Evolutionary conservation across 2,113 vertebrate genomes (phyloP), one percentile per base, ranked within the genome.

Genomic region (Nematolebias whitei): DNA sequence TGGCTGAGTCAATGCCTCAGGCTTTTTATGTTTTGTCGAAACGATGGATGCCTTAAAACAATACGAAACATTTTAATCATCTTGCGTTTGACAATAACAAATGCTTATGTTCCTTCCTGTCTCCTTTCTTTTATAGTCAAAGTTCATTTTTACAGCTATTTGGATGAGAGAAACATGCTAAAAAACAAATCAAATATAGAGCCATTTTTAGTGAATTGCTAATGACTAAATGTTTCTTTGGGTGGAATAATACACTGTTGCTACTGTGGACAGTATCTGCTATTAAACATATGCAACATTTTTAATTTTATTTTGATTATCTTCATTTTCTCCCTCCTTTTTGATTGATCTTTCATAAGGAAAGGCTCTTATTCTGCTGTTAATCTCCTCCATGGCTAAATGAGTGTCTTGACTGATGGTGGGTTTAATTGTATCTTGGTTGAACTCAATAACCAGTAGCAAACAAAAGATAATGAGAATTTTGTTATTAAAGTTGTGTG

Each of bases 331-430:
- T 75, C 13, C 57, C 14, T 5, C 66, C 53, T 39, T 50, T 48
- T 8, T 20, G 64, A 35, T 70, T 20, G 23, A 38, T 80, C 63
- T 71, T 60, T 77, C 62, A 57, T 23, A 12, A 45, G 16, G 68
- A 80, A 80, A 84, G 74, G 71, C 80, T 82, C 70, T 76, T 71
- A 82, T 82, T 84, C 82, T 41, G 44, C 57, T 58, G 41, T 74
- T 71, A 7, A 58, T 57, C 29, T 74, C 58, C 29, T 74, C 58
- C 32, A 12, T 68, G 74, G 78, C 49, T 16, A 19, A 71, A 10
- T 57, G 16, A 8, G 18, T 41, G 41, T 57, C 24, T 39, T 61
- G 74, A 32, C 26, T 61, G 67, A 63, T 48, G 24, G 51, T 35
- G 52, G 60, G 3, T 69, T 78, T 79, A 68, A 76, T 85, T 68